These are phyloP conservation scores for Furnarius figulus DNA, from an alignment of 2,113 vertebrate species.

Conservation along the genomic window DNA sequence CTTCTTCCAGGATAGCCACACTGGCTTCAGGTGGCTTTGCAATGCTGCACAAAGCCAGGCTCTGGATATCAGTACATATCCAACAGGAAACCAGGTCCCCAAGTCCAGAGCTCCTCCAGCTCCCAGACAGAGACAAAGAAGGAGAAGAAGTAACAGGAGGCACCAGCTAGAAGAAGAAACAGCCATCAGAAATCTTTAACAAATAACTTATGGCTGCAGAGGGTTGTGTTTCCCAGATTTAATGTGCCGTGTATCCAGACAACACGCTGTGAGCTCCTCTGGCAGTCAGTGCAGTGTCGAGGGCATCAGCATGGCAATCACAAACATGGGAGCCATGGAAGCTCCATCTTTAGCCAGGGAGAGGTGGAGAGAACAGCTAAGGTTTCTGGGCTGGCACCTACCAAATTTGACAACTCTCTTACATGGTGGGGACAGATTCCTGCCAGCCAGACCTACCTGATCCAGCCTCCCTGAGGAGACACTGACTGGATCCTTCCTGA, in stretches of 20 bases:
- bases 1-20: background rate
- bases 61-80: background rate
- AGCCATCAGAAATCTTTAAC: background rate
- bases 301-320: background rate
- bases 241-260: background rate
- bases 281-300: background rate
- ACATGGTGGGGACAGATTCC: background rate
- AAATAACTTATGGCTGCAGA: background rate
- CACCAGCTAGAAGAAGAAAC: background rate
- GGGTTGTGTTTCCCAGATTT: background rate
- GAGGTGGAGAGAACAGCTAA: background rate
- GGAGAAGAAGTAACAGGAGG: background rate
- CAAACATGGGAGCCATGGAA: background rate
- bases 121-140: background rate
- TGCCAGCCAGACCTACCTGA: background rate
- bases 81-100: background rate
- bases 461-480: background rate
- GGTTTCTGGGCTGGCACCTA: background rate
- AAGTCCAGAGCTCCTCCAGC: background rate
- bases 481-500: background rate
- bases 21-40: background rate
- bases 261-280: background rate
- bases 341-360: background rate
- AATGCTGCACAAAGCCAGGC: background rate
- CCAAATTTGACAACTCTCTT: background rate